These are phyloP conservation scores for Odontomachus brunneus DNA, from an alignment of 1,140 invertebrate genomes.

Conservation along the genomic window DNA sequence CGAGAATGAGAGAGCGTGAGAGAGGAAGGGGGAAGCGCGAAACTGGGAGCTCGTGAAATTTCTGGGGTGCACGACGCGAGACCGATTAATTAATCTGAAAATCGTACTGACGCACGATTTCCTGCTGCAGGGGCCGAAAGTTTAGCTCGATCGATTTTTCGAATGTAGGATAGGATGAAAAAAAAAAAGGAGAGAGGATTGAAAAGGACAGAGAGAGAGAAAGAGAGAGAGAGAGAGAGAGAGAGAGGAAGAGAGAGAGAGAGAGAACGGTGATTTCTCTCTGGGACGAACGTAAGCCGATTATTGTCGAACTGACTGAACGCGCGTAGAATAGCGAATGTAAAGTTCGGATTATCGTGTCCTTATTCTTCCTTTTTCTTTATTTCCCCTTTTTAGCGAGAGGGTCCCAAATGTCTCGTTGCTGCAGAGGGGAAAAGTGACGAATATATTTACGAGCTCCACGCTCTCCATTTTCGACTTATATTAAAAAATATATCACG, in stretches of 20 bases:
- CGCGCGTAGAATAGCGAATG: background rate
- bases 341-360: constrained; percentile 15
- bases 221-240: too few relatives aligned
- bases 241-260: too few relatives aligned
- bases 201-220: background rate
- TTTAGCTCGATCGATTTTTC: constrained; percentile 38
- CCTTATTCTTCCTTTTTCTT: background rate
- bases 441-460: too few relatives aligned
- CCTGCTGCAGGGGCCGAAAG: constrained; percentile 14
- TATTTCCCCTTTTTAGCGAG: background rate
- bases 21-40: background rate
- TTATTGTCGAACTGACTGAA: constrained; percentile 36
- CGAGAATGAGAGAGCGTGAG: background rate
- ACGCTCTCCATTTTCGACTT: too few relatives aligned
- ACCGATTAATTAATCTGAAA: constrained; percentile 51
- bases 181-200: constrained; percentile 11
- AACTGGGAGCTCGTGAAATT: constrained; percentile 22
- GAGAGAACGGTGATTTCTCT: constrained; percentile 3
- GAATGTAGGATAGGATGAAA: background rate
- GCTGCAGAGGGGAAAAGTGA: too few relatives aligned
- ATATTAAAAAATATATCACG: too few relatives aligned
- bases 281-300: constrained; percentile 36
- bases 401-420: background rate
- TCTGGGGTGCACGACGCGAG: background rate
- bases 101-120: background rate